Conservation (phyloP, 2,888 invertebrate genomes). For the Anodontia alba region DNA sequence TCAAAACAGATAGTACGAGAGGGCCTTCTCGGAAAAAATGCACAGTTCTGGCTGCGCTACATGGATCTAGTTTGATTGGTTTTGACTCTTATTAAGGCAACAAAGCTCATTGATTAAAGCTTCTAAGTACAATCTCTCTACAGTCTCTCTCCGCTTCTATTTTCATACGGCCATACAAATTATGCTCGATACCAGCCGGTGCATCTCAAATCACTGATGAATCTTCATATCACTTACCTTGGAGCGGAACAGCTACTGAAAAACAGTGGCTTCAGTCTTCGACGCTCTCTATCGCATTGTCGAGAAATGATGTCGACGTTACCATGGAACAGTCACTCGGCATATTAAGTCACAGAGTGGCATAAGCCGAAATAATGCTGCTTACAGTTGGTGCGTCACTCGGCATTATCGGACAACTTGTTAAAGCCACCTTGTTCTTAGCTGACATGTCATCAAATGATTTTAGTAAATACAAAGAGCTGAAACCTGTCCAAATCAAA, state of each 20-base stretch:
- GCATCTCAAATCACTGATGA: background rate
- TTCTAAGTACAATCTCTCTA: slow-evolving; percentile 24
- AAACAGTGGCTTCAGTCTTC: slow-evolving; percentile 39
- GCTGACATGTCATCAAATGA: background rate
- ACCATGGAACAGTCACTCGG: slow-evolving; percentile 38
- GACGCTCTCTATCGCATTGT: background rate
- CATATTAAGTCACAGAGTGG: slow-evolving; percentile 7
- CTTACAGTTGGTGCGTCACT: slow-evolving; percentile 33
- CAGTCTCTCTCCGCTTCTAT: slow-evolving; percentile 22
- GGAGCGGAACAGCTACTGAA: background rate
- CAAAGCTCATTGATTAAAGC: slow-evolving; percentile 25
- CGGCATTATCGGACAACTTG: background rate
- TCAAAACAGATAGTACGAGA: background rate
- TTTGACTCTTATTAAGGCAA: slow-evolving; percentile 21
- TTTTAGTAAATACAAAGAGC: background rate
- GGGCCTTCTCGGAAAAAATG: slow-evolving; percentile 31
- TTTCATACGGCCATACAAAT: background rate
- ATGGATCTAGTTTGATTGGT: background rate
- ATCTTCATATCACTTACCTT: background rate
- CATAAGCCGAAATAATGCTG: slow-evolving; percentile 23
- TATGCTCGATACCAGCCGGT: background rate
- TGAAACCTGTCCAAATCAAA: slow-evolving; percentile 29
- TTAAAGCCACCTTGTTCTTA: background rate
- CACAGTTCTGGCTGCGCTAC: slow-evolving; percentile 35
- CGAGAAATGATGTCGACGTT: slow-evolving; percentile 4